Evolutionary conservation across 1,140 invertebrate species (phyloP), one percentile per base, ranked within the genome.

Genomic region (Drosophila erecta): DNA sequence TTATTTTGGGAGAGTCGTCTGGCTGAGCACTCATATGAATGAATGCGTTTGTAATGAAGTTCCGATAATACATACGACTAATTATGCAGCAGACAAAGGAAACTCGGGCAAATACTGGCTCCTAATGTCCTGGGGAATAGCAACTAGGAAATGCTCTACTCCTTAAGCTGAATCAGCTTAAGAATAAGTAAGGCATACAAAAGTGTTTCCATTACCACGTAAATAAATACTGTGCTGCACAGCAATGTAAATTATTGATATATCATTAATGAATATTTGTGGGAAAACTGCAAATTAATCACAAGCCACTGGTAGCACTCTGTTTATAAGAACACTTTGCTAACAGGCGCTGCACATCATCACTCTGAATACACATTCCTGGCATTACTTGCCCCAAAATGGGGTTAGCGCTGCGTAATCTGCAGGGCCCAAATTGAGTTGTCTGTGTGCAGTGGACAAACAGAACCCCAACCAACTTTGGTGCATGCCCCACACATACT

Each of bases 1-100:
- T 79, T 80, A 80, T 79, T 62, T 70, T 78, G 76, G 54, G 59
- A 72, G 56, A 70, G 58, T 69, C 14, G 41, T 49, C 41, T 70
- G 54, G 22, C 10, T 40, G 24, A 54, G 49, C 14, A 57, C 49
- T 70, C 64, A 27, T 55, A 53, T 69, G 62, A 76, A 76, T 76
- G 40, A 41, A 76, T 76, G 56, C 43, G 54, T 59, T 76, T 69
- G 41, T 76, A 76, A 76, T 76, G 50, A 76, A 76, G 62, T 74
- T 75, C 38, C 24, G 46, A 72, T 71, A 71, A 51, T 1, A 43
- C 27, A 56, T 7, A 10, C 12, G 65, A 49, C 20, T 59, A 59
- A 71, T 72, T 59, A 50, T 43, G 20, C 20, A 11, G 0, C 3
- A 59, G 35, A 38, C 17, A 61, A 61, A 15, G 17, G 55, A 14